A percentile compares a stretch with the other conserved stretches of the same genome.
Conservation (phyloP, 2,888 invertebrate genomes). For the Poecilus cupreus region DNA sequence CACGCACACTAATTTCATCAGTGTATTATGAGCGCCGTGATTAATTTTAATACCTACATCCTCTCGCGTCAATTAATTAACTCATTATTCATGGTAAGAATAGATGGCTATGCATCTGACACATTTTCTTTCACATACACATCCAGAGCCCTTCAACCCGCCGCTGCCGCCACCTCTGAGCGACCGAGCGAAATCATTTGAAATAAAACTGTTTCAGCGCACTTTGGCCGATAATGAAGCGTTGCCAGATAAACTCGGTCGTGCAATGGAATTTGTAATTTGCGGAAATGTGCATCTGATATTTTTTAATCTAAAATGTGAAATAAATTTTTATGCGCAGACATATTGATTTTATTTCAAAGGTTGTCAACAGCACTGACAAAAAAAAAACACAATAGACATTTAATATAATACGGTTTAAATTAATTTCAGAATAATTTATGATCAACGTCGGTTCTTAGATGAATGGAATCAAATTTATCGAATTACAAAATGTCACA, state of each 20-base stretch:
- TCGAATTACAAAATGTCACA: too few relatives aligned
- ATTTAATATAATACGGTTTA: conserved; percentile 42
- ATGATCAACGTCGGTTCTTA: background rate
- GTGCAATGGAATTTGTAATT: conserved; percentile 56
- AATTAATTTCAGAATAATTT: conserved; percentile 38
- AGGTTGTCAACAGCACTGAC: conserved; percentile 47
- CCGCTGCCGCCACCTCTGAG: background rate
- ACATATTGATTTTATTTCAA: conserved; percentile 58
- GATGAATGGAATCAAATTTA: background rate
- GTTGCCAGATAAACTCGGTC: conserved; percentile 41
- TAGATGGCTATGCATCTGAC: conserved; percentile 52
- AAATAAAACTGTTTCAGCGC: conserved; percentile 36
- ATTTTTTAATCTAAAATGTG: conserved; percentile 55
- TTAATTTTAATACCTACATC: conserved; percentile 54
- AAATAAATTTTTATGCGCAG: conserved; percentile 53
- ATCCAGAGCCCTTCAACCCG: background rate
- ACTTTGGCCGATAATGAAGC: conserved; percentile 47
- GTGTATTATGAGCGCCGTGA: conserved; percentile 44
- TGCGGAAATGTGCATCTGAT: conserved; percentile 56
- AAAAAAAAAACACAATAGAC: conserved; percentile 44
- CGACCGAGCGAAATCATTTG: conserved; percentile 17
- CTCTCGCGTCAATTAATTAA: conserved; percentile 52
- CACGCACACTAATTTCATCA: conserved; percentile 21
- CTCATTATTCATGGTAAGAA: conserved; percentile 53
- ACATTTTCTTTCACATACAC: conserved; percentile 47